Base-by-base conservation (phyloP, 2,113 vertebrate genomes). In the Accipiter cooperii region DNA sequence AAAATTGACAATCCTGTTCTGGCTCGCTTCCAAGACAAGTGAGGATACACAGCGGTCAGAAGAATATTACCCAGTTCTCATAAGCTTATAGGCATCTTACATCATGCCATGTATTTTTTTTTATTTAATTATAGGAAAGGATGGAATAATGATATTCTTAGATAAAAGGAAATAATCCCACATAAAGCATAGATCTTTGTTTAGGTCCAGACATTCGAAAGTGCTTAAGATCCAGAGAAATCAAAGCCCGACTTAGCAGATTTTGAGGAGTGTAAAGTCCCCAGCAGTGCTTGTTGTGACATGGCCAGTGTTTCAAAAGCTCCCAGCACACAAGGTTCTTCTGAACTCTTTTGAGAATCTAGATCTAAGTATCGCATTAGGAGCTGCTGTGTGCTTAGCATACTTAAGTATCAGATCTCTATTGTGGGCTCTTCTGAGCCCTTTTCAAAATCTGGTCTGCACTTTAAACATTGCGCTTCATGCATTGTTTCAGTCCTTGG, bases 341-440 rank as follows among this genome's bases (percentile, higher is more conserved):
- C 87, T 89, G 93, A 97, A 60, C 70, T 83, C 91, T 89, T 97
- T 89, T 91, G 94, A 93, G 93, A 97, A 46, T 65, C 92, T 73
- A 94, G 93, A 96, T 96, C 95, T 94, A 85, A 97, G 96, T 42
- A 22, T 58, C 0, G 1, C 82, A 93, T 96, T 95, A 96, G 87
- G 87, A 94, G 78, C 70, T 76, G 78, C 90, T 69, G 40, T 95
- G 87, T 94, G 95, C 92, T 92, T 58, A 94, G 95, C 95, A 94
- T 96, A 12, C 71, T 80, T 69, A 94, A 96, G 87, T n/a, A 83
- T 42, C 85, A 63, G 78, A 78, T 77, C 78, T 87, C 52, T 51
- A n/a, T 42, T 83, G 58, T 57, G 46, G 87, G 84, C 71, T 88
- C 49, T 93, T 91, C 77, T 52, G 61, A 96, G 90, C 63, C 82